phyloP scores from a whole-genome alignment of 2,888 invertebrate species.

The Lydus trimaculatus region DNA sequence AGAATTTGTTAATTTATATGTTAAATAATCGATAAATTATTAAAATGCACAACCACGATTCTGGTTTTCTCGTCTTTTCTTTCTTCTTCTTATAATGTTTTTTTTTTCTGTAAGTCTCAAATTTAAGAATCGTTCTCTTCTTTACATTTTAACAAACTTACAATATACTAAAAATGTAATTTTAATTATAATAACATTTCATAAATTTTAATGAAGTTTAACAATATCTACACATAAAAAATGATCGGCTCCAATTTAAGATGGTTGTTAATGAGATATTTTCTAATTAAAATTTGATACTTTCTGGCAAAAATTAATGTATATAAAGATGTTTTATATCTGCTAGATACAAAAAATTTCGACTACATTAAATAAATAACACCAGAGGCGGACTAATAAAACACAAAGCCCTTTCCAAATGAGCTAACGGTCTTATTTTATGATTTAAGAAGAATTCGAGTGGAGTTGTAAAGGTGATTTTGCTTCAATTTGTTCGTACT shows the following conservation, averaged over 20 bases:
- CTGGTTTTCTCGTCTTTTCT: slow-evolving; percentile 31
- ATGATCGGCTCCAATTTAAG: slow-evolving; percentile 23
- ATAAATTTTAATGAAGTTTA: slow-evolving; percentile 32
- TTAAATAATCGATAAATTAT: slow-evolving; percentile 50
- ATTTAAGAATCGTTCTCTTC: neutral
- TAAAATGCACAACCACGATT: slow-evolving; percentile 50
- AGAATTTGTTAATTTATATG: slow-evolving; percentile 45
- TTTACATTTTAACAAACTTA: slow-evolving; percentile 38
- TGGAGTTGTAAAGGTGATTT: no score
- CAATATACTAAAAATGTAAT: slow-evolving; percentile 39
- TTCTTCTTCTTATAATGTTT: neutral
- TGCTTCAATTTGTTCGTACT: no score
- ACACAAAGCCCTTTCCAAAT: no score
- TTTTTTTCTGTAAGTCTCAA: neutral
- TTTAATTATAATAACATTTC: slow-evolving; percentile 42
- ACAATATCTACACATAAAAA: slow-evolving; percentile 12
- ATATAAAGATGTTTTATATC: neutral
- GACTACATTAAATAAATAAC: neutral
- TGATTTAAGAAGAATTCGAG: no score
- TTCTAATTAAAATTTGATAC: slow-evolving; percentile 42
- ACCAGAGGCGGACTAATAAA: no score
- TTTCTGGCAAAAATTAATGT: slow-evolving; percentile 15
- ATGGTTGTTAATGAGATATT: slow-evolving; percentile 38
- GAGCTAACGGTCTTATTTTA: no score
- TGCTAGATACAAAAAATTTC: neutral